These are phyloP conservation scores for Helobdella robusta DNA, from an alignment of 2,888 invertebrate genomes.

Conservation along the genomic window DNA sequence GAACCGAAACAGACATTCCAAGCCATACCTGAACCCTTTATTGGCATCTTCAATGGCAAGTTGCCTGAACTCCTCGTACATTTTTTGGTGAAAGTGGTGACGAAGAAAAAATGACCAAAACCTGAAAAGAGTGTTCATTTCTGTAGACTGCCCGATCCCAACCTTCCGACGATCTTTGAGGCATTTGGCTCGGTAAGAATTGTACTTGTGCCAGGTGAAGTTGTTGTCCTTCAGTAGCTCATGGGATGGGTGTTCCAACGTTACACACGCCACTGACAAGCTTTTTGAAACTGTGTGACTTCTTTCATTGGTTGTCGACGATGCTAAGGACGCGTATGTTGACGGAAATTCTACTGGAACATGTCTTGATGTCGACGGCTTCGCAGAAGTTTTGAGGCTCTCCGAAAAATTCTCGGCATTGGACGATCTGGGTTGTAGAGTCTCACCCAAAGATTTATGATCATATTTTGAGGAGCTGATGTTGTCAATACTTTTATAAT, in stretches of 20 bases:
- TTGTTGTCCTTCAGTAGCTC: constrained; percentile 86
- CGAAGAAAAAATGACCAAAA: constrained; percentile 99
- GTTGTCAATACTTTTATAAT: too few relatives aligned
- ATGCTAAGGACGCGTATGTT: too few relatives aligned
- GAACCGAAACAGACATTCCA: constrained; percentile 76
- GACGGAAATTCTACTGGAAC: too few relatives aligned
- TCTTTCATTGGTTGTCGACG: too few relatives aligned
- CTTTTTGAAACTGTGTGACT: too few relatives aligned
- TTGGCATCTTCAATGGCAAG: constrained; percentile 86
- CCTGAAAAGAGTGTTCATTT: constrained; percentile 97
- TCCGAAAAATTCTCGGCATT: too few relatives aligned
- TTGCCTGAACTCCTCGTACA: constrained; percentile 90
- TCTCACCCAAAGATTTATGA: too few relatives aligned
- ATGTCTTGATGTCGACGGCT: too few relatives aligned
- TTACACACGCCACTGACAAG: too few relatives aligned
- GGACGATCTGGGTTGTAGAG: too few relatives aligned
- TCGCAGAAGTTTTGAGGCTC: too few relatives aligned
- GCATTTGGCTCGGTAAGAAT: constrained; percentile 87
- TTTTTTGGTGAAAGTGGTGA: constrained; percentile 91
- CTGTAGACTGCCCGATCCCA: constrained; percentile 87
- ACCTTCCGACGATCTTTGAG: constrained; percentile 59
- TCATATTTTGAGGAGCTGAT: too few relatives aligned
- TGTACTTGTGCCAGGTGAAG: constrained; percentile 93
- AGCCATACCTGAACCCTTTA: constrained; percentile 63
- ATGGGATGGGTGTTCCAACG: constrained; percentile 92